These are phyloP conservation scores for Prionace glauca DNA, from an alignment of 2,797 vertebrate genomes.

Conservation along the genomic window DNA sequence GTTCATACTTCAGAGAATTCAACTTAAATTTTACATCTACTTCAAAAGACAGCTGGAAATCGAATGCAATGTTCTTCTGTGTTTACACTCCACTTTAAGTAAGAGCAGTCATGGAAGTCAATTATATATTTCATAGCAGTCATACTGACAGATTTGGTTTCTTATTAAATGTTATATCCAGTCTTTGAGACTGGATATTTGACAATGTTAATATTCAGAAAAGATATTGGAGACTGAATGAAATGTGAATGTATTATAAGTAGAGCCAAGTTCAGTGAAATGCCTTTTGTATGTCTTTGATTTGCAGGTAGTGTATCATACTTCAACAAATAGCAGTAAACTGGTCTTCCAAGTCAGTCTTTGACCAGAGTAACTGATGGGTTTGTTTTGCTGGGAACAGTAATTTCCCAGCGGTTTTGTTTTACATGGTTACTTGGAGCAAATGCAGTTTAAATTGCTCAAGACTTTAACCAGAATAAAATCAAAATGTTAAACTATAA, in stretches of 20 bases:
- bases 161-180: not conserved
- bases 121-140: not conserved
- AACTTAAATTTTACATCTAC: not conserved
- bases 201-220: not conserved
- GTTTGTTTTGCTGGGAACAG: not conserved
- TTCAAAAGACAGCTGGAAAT: not conserved
- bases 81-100: not conserved
- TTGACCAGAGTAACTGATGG: not conserved
- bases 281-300: not conserved
- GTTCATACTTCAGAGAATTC: not conserved
- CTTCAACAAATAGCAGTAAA: not conserved
- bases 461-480: not conserved
- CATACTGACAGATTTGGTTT: not conserved
- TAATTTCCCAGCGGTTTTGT: not conserved
- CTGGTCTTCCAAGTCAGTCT: not conserved
- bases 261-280: not conserved
- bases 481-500: not conserved
- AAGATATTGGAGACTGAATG: not conserved
- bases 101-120: not conserved
- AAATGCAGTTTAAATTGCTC: not conserved
- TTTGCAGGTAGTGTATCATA: not conserved
- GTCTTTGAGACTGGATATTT: not conserved
- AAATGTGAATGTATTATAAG: slow-evolving; percentile 1
- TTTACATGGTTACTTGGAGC: not conserved
- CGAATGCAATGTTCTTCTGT: not conserved